phyloP scores from a whole-genome alignment of 92 coral and sea anemone genomes.

The Desmophyllum pertusum region DNA sequence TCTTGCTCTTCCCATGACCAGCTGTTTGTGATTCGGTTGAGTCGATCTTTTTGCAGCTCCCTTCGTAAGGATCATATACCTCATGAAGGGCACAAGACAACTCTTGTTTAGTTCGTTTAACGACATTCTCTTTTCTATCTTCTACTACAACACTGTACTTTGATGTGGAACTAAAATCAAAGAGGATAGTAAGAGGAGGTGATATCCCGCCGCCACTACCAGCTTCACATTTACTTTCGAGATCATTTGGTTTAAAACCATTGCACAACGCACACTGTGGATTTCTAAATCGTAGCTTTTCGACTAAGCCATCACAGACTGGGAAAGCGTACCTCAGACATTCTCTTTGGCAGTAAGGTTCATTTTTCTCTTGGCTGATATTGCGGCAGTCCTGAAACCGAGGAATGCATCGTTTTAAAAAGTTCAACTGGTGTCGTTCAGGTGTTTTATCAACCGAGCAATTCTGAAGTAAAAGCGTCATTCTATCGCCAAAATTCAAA shows the following conservation, averaged over 20 bases:
- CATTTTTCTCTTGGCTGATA: neutral
- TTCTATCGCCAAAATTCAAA: neutral
- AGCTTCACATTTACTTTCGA: neutral
- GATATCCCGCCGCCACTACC: neutral
- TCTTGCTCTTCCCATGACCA: neutral
- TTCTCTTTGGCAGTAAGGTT: neutral
- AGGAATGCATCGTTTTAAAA: conserved; percentile 43
- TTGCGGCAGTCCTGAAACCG: neutral
- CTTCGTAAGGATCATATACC: conserved; percentile 45
- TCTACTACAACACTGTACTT: conserved; percentile 19
- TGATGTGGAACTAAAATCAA: conserved; percentile 53
- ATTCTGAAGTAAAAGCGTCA: neutral
- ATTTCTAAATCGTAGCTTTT: conserved; percentile 32
- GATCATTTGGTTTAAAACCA: conserved; percentile 20
- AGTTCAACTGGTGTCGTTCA: neutral
- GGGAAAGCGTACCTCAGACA: conserved; percentile 50
- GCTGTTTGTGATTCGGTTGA: neutral
- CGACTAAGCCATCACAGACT: neutral
- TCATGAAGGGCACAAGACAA: conserved; percentile 22
- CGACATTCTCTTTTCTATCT: neutral
- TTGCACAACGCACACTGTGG: conserved; percentile 53
- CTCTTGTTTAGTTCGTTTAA: neutral
- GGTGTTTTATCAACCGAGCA: conserved; percentile 38
- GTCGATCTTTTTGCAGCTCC: conserved; percentile 30
- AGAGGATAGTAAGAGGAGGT: conserved; percentile 51